Base-by-base conservation (phyloP, 1,140 invertebrate genomes). In the Brachionus angularis region DNA sequence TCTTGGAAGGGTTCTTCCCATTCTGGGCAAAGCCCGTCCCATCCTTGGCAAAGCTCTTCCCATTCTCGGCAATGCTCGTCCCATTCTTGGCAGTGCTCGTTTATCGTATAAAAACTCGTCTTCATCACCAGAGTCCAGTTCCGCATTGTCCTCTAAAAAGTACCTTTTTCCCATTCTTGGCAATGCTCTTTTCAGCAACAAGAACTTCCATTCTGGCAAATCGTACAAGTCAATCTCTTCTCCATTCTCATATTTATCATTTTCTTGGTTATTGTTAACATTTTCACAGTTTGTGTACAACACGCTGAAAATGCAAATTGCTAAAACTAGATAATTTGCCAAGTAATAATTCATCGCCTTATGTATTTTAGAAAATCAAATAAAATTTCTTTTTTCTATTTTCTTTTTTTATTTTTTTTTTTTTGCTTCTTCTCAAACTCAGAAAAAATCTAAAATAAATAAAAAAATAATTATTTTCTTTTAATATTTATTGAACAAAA, bases 1-100 rank as follows among this genome's bases (percentile, higher is more conserved):
- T 46, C 62, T 29, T 10, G 62, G 62, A 21, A 67, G 10, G 10
- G 62, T 42, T 21, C 62, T 18, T 3, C 62, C 62, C n/a, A 67
- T 14, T 67, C 62, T 46, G 2, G 62, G 62, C 42, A 67, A 67
- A 14, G 62, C 62, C 14, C 62, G 62, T 25, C 62, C 62, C 62
- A 67, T 67, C 29, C 62, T 46, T 8, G 62, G 62, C 7, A 67
- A 46, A 12, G 62, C 47, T 67, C 62, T 46, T 14, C 62, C 62
- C 62, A 67, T 47, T 18, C 62, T 18, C 10, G 62, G 62, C 27
- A 67, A 67, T 47, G 62, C 47, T 67, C 62, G 21, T 18, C 62
- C 62, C 25, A 67, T 33, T 47, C 62, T 67, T 16, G 62, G 62
- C 42, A 67, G 23, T n/a, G 62, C 42, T 47, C 62, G 39, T 16